Evolutionary conservation across 2,888 invertebrate genomes (phyloP).

Genomic region (Campoplex capitator): DNA sequence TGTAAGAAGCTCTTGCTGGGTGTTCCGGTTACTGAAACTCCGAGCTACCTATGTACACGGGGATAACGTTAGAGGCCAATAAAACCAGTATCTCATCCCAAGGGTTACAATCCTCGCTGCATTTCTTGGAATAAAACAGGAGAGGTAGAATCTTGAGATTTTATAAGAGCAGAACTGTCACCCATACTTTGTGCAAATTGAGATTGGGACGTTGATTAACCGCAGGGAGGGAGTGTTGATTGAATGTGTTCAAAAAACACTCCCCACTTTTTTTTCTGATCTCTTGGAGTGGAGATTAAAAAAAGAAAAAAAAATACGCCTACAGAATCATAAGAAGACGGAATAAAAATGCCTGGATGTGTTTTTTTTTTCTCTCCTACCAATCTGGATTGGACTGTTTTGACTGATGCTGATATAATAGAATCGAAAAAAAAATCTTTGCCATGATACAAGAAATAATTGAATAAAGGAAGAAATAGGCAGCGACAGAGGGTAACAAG

Average conservation of each 20-base stretch:
- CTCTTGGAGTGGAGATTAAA: background rate
- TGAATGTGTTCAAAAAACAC: background rate
- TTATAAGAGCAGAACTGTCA: background rate
- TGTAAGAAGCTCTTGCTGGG: constrained; percentile 11
- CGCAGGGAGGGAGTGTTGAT: background rate
- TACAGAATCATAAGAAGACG: background rate
- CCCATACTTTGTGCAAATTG: background rate
- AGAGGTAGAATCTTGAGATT: constrained; percentile 14
- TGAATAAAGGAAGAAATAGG: constrained; percentile 36
- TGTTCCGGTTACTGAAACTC: constrained; percentile 1
- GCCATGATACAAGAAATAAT: constrained; percentile 61
- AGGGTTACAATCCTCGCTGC: constrained; percentile 35
- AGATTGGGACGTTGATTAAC: background rate
- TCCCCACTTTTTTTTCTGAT: background rate
- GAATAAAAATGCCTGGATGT: background rate
- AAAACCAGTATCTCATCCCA: constrained; percentile 43
- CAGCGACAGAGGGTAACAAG: constrained; percentile 3
- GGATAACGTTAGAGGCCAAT: constrained; percentile 50
- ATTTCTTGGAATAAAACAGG: constrained; percentile 25
- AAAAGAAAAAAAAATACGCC: background rate
- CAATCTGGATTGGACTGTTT: background rate
- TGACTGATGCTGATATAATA: background rate
- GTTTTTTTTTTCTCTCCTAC: background rate
- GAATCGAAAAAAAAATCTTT: constrained; percentile 49
- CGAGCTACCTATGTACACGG: background rate